Evolutionary conservation across 2,888 invertebrate genomes (phyloP).

Genomic region (Eupsilia transversa): DNA sequence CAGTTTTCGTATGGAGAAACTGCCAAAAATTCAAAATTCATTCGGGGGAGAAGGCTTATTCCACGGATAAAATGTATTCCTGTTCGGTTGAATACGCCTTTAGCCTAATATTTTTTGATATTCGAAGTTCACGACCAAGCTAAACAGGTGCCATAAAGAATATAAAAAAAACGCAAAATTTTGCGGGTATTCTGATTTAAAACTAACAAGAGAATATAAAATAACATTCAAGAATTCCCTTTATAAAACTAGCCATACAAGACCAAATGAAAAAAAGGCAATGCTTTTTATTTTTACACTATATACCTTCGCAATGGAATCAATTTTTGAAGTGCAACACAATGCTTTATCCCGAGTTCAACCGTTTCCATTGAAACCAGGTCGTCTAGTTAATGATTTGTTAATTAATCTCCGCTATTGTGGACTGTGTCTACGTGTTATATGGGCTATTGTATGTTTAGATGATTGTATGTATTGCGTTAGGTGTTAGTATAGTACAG

Average conservation of each 20-base stretch:
- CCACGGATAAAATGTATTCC: too few relatives aligned
- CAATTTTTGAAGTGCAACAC: constrained; percentile 34
- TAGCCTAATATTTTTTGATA: too few relatives aligned
- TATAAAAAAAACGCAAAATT: too few relatives aligned
- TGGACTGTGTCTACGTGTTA: constrained; percentile 28
- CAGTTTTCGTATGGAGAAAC: too few relatives aligned
- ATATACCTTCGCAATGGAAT: not conserved
- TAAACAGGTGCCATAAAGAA: too few relatives aligned
- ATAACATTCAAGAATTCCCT: not conserved
- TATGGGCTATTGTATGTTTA: constrained; percentile 16
- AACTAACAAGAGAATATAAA: not conserved
- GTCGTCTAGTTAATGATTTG: constrained; percentile 54
- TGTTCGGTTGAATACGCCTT: too few relatives aligned
- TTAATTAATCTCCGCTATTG: constrained; percentile 63
- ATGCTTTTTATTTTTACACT: constrained; percentile 6
- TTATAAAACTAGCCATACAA: not conserved
- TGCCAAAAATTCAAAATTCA: too few relatives aligned
- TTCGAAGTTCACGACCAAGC: too few relatives aligned
- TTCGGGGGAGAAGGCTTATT: too few relatives aligned
- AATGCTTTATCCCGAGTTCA: constrained; percentile 25
- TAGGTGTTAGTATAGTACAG: not conserved
- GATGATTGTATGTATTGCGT: not conserved
- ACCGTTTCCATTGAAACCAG: constrained; percentile 32
- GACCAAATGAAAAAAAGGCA: not conserved
- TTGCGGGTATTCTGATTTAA: too few relatives aligned